Conservation (phyloP, 2,888 invertebrate genomes). For the Cheilosia impressa region DNA sequence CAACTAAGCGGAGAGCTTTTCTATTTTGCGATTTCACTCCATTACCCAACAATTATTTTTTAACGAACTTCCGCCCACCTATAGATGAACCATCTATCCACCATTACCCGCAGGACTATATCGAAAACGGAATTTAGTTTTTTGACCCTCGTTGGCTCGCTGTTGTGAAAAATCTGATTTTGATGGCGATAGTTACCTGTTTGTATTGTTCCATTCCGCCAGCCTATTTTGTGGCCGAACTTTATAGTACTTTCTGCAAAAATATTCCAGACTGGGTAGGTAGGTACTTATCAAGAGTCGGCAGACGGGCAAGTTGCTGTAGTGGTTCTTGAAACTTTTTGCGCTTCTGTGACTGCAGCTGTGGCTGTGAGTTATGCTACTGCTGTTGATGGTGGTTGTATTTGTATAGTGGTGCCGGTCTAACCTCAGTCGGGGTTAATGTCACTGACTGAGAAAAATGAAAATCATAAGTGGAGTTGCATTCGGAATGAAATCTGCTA, state of each 20-base stretch:
- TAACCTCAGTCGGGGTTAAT: constrained; percentile 61
- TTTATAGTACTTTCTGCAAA: constrained; percentile 27
- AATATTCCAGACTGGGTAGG: constrained; percentile 35
- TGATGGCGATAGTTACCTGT: constrained; percentile 39
- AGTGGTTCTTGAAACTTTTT: constrained; percentile 57
- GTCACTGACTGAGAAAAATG: constrained; percentile 54
- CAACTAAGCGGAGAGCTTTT: neutral
- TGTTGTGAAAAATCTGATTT: constrained; percentile 28
- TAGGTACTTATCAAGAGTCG: constrained; percentile 26
- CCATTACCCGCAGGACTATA: constrained; percentile 36
- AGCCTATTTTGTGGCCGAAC: constrained; percentile 32
- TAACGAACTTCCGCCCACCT: constrained; percentile 18
- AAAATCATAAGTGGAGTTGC: constrained; percentile 6
- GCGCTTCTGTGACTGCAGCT: constrained; percentile 14
- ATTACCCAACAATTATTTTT: constrained; percentile 29
- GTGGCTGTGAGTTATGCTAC: constrained; percentile 14
- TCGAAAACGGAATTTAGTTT: neutral
- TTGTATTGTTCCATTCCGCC: constrained; percentile 58
- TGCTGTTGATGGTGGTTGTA: constrained; percentile 3
- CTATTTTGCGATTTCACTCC: neutral
- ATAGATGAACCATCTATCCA: constrained; percentile 12
- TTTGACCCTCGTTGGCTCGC: constrained; percentile 12
- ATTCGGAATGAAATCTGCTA: neutral
- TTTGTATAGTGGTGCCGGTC: constrained; percentile 13
- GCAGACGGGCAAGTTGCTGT: constrained; percentile 32